These are phyloP conservation scores for Laticauda colubrina DNA, from an alignment of 2,113 vertebrate species.

Conservation along the genomic window DNA sequence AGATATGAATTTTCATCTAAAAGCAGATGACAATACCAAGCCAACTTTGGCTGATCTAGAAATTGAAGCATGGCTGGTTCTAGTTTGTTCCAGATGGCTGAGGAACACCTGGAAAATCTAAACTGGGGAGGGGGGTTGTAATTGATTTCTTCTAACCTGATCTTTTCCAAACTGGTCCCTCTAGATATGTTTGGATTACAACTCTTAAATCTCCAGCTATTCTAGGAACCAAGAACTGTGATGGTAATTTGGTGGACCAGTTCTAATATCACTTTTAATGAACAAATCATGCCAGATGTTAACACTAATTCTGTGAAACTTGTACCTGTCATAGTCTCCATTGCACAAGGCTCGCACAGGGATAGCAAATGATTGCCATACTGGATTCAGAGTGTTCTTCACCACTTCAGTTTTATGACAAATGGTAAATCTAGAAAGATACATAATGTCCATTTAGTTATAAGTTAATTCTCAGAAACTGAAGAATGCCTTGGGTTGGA, in stretches of 20 bases:
- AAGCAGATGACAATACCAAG: background rate
- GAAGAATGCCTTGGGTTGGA: background rate
- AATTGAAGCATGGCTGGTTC: background rate
- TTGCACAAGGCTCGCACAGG: slow-evolving; percentile 91
- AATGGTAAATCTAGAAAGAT: slow-evolving; percentile 73
- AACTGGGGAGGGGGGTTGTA: background rate
- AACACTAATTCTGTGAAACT: background rate
- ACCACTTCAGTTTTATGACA: slow-evolving; percentile 79
- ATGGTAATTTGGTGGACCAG: background rate
- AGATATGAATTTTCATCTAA: background rate
- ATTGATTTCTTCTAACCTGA: background rate
- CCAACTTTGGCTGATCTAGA: background rate
- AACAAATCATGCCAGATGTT: background rate
- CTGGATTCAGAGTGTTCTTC: slow-evolving; percentile 86
- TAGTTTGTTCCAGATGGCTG: background rate
- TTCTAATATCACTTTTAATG: background rate
- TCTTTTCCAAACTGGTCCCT: background rate
- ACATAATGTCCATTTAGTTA: background rate
- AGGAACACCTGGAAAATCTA: background rate
- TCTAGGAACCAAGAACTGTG: background rate
- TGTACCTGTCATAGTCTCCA: slow-evolving; percentile 87
- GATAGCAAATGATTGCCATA: slow-evolving; percentile 89
- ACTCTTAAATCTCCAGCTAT: background rate
- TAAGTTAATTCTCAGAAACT: background rate
- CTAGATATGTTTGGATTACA: background rate